These are phyloP conservation scores for Euglossa dilemma DNA, from an alignment of 1,140 invertebrate species.

Conservation along the genomic window DNA sequence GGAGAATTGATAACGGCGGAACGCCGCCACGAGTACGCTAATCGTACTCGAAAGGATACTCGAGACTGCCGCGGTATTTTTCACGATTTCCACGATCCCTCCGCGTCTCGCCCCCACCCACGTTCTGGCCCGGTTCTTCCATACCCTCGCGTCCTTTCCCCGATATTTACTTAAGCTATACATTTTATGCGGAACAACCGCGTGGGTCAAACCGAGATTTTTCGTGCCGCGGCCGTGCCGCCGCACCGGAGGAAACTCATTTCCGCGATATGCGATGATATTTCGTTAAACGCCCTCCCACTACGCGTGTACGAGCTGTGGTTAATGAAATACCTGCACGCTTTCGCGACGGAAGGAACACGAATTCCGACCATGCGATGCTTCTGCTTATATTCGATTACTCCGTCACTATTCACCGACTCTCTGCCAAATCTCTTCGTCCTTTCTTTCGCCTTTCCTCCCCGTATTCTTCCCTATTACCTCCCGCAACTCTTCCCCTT, in stretches of 20 bases:
- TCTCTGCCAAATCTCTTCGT: not conserved
- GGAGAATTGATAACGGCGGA: constrained; percentile 71
- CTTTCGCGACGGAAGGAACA: not conserved
- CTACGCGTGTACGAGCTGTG: not conserved
- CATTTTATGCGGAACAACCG: constrained; percentile 50
- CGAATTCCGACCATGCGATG: not conserved
- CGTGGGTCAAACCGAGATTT: constrained; percentile 51
- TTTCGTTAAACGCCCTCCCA: constrained; percentile 28
- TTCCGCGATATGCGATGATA: constrained; percentile 42
- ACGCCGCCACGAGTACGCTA: constrained; percentile 68
- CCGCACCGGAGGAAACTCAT: constrained; percentile 34
- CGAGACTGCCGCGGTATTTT: constrained; percentile 69
- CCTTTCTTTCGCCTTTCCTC: not conserved
- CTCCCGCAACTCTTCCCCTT: too few relatives aligned
- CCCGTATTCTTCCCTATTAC: not conserved
- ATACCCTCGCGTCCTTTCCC: constrained; percentile 53
- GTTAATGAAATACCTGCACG: constrained; percentile 35
- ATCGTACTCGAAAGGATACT: constrained; percentile 72
- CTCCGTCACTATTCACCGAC: not conserved
- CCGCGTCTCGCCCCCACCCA: constrained; percentile 24
- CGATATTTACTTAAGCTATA: constrained; percentile 62
- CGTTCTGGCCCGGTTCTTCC: constrained; percentile 14
- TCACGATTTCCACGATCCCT: constrained; percentile 65
- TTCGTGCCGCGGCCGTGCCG: not conserved
- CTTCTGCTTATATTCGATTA: constrained; percentile 18